Base-by-base conservation (phyloP, 2,888 invertebrate species). In the Platycheirus rosarum region DNA sequence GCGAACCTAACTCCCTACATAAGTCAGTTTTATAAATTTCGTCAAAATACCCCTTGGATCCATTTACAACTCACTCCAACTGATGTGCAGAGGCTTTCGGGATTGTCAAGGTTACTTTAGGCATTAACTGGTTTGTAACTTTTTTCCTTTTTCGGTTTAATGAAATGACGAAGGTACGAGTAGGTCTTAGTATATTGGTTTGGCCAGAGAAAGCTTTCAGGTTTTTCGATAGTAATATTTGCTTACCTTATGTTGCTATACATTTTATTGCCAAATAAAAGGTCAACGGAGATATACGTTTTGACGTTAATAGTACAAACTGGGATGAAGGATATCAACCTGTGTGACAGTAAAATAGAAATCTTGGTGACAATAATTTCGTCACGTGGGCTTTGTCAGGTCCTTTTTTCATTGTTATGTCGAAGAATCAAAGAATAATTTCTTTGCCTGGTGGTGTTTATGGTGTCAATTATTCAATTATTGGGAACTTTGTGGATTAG, bases 231-330 rank as follows among this genome's bases (percentile, higher is more conserved):
- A 26, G 20, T 49, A 53, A 63, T 32, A 32, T n/a, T 55, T 6
- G n/a, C 23, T 29, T 32, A 51, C 66, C 55, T 35, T 8, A n/a
- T 49, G 55, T 29, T 60, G 57, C 60, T 57, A 51, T 32, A 63
- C 62, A 44, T 60, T 80, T 80, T 80, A 80, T 75, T 80, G 76
- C 46, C 70, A 76, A 70, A 66, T 76, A 76, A 80, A 80, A 80
- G 80, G 76, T 80, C 75, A 80, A 66, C 76, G 62, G 76, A 70
- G 66, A 80, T 66, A 80, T 80, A 75, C 80, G 66, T 76, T 80
- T 71, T 42, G 55, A 53, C 70, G 51, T 80, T 76, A 80, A 80
- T 66, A 20, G 70, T 70, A 69, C 80, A 60, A 66, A 40, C 60
- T 60, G 65, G n/a, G 40, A 20, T n/a, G 65, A 20, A 32, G 75